These are phyloP conservation scores for Porphyrio hochstetteri DNA, from an alignment of 2,113 vertebrate genomes.

Conservation along the genomic window DNA sequence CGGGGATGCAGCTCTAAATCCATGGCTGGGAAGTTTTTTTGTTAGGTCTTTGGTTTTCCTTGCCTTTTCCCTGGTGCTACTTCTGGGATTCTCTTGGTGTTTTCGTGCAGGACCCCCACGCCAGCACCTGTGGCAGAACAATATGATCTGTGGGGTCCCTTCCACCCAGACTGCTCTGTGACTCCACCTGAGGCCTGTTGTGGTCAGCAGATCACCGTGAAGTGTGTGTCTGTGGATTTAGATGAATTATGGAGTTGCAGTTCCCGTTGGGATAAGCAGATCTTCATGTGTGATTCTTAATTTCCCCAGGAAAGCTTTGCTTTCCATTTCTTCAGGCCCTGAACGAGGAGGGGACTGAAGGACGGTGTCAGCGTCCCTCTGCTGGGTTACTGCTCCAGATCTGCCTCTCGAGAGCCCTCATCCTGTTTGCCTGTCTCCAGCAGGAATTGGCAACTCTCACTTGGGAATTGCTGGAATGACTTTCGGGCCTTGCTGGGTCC, in stretches of 20 bases:
- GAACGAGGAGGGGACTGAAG: background rate
- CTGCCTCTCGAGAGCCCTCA: accelerated
- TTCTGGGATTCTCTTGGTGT: background rate
- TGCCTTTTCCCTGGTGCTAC: accelerated
- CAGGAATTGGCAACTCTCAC: background rate
- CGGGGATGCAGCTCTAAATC: background rate
- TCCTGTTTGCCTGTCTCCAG: background rate
- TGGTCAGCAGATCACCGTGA: background rate
- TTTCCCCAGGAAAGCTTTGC: background rate
- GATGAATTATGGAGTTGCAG: background rate
- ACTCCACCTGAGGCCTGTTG: too few species aligned
- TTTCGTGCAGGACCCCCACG: background rate
- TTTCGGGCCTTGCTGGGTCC: background rate
- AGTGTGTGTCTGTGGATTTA: background rate
- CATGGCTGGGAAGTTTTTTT: background rate
- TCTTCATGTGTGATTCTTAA: background rate
- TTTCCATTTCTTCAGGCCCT: background rate
- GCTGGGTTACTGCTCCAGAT: accelerated
- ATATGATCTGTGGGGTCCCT: too few species aligned
- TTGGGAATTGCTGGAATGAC: background rate
- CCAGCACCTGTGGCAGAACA: background rate
- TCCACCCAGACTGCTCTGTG: too few species aligned
- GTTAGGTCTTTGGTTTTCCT: too few species aligned
- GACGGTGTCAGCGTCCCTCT: accelerated
- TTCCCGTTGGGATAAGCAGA: background rate